Evolutionary conservation across 2,113 vertebrate species (phyloP), one percentile per base, ranked within the genome.

Genomic region (Deroptyus accipitrinus): DNA sequence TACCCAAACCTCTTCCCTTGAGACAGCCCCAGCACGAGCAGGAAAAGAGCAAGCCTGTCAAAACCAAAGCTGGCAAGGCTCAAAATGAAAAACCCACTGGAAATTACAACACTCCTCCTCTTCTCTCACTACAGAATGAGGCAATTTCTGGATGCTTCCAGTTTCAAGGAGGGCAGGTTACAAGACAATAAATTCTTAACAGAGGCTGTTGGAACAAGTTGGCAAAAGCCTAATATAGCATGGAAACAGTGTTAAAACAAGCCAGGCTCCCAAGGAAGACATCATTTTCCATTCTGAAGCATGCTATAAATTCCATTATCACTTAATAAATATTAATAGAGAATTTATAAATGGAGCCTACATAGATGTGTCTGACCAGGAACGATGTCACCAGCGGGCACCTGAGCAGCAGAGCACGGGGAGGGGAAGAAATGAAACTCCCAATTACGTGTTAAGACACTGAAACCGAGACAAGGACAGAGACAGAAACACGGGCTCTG

Each of bases 261-360:
- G 91, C 49, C 7, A 11, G 76, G 61, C 57, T 96, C 85, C 92
- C 2, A 15, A 80, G 67, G 64, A 96, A 93, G 94, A 93, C 88
- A 89, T 95, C 35, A 73, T 86, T 96, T 96, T 86, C 96, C 80
- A 88, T 96, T 96, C 83, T 73, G 88, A 96, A 96, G 64, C 52
- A 77, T 88, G 76, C 90, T 91, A 96, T 95, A 97, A 95, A 97
- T 96, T 88, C 95, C 93, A 97, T 95, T 94, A 95, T 86, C 86
- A 88, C 90, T 95, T 97, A 96, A 96, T 97, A 96, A 96, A 97
- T 97, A 97, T 97, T 97, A 97, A 97, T 97, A 94, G 94, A 88
- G 55, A 91, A 96, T 90, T 96, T 97, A 95, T 96, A 97, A 96
- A 96, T 91, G 93, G 78, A 92, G 69, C 35, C 35, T 82, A 88